Percentiles rank a stretch among this genome's conserved stretches.
Evolutionary conservation across 2,888 invertebrate genomes (phyloP).

Genomic region (Dicyrtoma fusca): DNA sequence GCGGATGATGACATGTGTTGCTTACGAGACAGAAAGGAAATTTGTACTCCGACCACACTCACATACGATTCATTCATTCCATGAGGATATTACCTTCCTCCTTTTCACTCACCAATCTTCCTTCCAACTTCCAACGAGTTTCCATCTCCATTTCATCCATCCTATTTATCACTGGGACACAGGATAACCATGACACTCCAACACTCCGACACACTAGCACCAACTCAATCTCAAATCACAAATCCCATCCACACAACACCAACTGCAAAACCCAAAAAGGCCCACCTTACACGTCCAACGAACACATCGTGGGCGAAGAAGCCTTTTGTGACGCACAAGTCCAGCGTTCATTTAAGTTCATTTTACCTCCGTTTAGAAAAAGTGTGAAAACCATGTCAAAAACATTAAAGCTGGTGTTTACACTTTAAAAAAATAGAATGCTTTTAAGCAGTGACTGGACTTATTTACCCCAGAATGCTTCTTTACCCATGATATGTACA

Average conservation of each 20-base stretch:
- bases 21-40: conserved; percentile 45
- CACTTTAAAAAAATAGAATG: no score
- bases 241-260: neutral
- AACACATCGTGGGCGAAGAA: no score
- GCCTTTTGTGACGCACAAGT: no score
- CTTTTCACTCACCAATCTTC: conserved; percentile 23
- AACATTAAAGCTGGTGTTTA: no score
- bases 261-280: no score
- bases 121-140: neutral
- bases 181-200: conserved; percentile 21
- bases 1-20: conserved; percentile 50
- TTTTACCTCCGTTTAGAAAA: no score
- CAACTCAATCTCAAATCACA: neutral
- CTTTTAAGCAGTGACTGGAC: no score
- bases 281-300: no score
- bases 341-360: no score
- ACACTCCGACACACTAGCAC: neutral
- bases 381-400: no score
- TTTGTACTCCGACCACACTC: conserved; percentile 37
- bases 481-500: no score
- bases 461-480: no score
- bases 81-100: conserved; percentile 25
- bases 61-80: conserved; percentile 7
- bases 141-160: conserved; percentile 29
- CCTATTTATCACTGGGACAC: conserved; percentile 21